Percentiles rank a stretch among this genome's conserved stretches.
phyloP scores from a whole-genome alignment of 1,140 invertebrate genomes.

The Lordiphosa mommai region DNA sequence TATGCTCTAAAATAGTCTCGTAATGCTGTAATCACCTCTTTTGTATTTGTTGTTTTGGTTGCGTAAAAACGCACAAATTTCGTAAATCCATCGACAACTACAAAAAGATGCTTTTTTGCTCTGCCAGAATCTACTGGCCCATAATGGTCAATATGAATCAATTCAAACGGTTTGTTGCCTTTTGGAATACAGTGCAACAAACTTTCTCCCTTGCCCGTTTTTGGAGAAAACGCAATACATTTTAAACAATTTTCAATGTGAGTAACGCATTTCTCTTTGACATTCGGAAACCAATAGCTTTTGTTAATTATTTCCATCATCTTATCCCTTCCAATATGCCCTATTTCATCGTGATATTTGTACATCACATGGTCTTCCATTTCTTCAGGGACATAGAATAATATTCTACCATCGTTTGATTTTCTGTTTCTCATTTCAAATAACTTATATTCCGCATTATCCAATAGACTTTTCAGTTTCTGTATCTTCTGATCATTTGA shows the following conservation, averaged over 20 bases:
- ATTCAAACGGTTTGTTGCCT: conserved; percentile 2
- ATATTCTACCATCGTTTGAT: neutral
- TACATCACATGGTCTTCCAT: neutral
- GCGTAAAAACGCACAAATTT: neutral
- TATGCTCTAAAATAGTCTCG: conserved; percentile 1
- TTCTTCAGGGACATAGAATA: neutral
- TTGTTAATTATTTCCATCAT: conserved; percentile 26
- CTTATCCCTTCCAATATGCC: conserved; percentile 30
- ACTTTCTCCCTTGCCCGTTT: conserved; percentile 47
- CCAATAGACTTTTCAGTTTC: neutral
- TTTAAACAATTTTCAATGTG: conserved; percentile 49
- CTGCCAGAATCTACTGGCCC: neutral
- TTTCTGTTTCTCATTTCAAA: conserved; percentile 12
- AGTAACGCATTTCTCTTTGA: conserved; percentile 46
- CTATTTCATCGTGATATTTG: neutral
- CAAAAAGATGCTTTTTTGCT: neutral
- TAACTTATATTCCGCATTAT: neutral
- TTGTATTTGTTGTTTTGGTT: neutral
- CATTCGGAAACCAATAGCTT: conserved; percentile 56
- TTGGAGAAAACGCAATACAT: conserved; percentile 47
- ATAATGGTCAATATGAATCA: neutral
- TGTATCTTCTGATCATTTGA: neutral
- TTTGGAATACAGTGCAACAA: conserved; percentile 56
- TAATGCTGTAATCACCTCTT: neutral
- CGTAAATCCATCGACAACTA: neutral